Evolutionary conservation across 92 coral and sea anemone species (phyloP), one percentile per base, ranked within the genome.

Genomic region (Actinernus sp.): DNA sequence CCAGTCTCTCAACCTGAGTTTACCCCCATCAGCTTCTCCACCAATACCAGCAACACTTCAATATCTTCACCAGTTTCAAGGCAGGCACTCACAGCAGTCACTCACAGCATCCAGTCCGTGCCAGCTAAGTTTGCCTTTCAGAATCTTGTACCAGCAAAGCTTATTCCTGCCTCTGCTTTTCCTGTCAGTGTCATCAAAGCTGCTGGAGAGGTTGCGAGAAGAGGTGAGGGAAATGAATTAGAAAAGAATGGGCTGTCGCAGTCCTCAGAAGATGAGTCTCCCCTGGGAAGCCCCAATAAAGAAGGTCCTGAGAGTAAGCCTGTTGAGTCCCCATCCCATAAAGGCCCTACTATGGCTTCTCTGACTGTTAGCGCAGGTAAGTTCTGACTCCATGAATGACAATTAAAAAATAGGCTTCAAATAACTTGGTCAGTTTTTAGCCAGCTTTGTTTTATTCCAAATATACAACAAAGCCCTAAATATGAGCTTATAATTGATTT

Each of bases 121-220:
- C 78, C 65, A 30, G 65, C 45, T 26, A 70, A 70, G 31, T 37
- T 81, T 55, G 77, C 59, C 13, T 56, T 75, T 18, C 65, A 77
- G 17, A 73, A 63, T 6, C 12, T 69, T 39, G 73, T 72, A 23
- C 69, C 45, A 1, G 20, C 76, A 7, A 73, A 77, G 49, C 34
- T 32, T 4, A 66, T 76, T 21, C 73, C 86, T 24, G 81, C 83
- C 28, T 73, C 93, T 2, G 88, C 89, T 17, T 64, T 87, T 19
- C 89, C 97, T 39, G 97, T 90, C 41, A 90, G 97, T 72, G 97
- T 90, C 26, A 90, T 90, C 47, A 90, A 90, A 80, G 69, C 97
- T 10, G 81, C 97, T 1, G 47, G 74, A 29, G 89, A 72, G 43
- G 73, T 80, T 37, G 66, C 66, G 3, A 80, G 68, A 31, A 74